Conservation (phyloP, 1,140 invertebrate genomes). For the Paraescarpia echinospica region DNA sequence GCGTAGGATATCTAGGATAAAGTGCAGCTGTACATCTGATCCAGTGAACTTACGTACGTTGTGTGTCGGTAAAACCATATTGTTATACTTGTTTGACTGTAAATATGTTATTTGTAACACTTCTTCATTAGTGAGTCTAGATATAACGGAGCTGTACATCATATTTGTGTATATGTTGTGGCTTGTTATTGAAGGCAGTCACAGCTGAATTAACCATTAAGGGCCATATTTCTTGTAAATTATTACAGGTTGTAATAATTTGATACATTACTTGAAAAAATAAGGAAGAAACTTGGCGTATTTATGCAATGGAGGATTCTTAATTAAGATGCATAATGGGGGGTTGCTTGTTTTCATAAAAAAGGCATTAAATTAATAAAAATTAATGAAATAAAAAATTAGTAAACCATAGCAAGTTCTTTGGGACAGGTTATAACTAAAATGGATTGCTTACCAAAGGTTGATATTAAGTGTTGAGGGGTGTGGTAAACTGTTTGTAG, state of each 20-base stretch:
- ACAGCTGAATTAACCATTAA: background rate
- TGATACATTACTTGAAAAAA: too few species aligned
- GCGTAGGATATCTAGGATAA: too few species aligned
- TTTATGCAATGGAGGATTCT: background rate
- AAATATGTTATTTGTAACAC: background rate
- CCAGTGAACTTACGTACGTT: too few species aligned
- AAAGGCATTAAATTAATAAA: background rate
- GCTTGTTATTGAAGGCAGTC: background rate
- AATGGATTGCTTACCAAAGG: background rate
- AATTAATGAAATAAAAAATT: background rate
- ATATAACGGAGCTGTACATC: background rate
- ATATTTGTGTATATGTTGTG: background rate
- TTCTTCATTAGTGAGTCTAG: background rate
- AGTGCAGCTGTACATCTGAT: too few species aligned
- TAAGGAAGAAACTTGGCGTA: background rate
- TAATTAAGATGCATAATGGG: background rate
- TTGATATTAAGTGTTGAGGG: background rate
- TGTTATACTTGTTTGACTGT: background rate
- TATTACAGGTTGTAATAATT: too few species aligned
- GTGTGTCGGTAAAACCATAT: background rate
- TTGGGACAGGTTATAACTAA: background rate
- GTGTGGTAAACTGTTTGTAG: background rate
- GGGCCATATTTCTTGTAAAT: too few species aligned
- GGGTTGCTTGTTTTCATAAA: background rate
- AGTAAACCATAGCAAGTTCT: background rate